Evolutionary conservation across 2,888 invertebrate genomes (phyloP), one percentile per base, ranked within the genome.

Genomic region (Drosophila quasianomalipes): DNA sequence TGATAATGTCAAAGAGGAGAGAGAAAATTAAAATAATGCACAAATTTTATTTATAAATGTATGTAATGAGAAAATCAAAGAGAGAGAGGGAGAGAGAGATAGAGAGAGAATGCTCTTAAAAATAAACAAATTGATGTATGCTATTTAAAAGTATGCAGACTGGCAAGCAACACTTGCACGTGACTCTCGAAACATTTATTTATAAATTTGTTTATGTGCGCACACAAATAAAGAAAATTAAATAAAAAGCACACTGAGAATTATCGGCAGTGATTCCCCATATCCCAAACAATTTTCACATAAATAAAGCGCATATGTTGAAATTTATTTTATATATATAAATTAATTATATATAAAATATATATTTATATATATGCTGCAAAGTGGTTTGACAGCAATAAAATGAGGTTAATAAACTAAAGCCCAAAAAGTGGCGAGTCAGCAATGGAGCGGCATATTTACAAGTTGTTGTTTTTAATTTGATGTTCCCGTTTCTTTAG

Each of bases 381-480:
- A 39, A 51, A 58, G 49, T 53, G 63, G 52, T 39, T 57, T 49
- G 28, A 41, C 60, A 59, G 53, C 64, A 69, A 65, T 51, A 49
- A 70, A 85, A 74, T 74, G 72, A 77, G 90, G 85, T 85, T 87
- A 89, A 89, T 81, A 89, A 85, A 85, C 89, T 79, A 70, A 79
- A 81, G 51, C 49, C 30, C 59, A 63, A 75, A 86, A 79, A 74
- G 41, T 41, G 35, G 74, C 62, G 28, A 59, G 74, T 85, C 82
- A 84, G 80, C 85, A 73, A 76, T 89, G 59, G 33, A 58, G 54
- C 82, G 89, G 75, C 85, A 85, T 70, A 84, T 85, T 87, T 89
- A 87, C 74, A 84, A 47, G 7, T 47, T 74, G 82, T 76, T 84
- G 85, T 85, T 89, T 84, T 74, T 74, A 74, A 74, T 84, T 74